Conservation (phyloP, 2,113 vertebrate genomes). For the Colossoma macropomum region DNA sequence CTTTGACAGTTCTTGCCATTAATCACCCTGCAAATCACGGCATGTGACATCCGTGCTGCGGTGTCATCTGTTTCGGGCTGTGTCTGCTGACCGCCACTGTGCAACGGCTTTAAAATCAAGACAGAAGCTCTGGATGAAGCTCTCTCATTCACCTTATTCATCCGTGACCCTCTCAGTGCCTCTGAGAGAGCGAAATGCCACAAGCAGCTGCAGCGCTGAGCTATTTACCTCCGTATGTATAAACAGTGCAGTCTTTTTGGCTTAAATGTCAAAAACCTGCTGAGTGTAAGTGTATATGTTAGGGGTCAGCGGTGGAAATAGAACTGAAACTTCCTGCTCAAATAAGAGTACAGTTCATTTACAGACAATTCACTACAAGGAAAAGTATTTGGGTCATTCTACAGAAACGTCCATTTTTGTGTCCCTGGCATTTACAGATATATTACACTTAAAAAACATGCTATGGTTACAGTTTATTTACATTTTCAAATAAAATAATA, state of each 20-base stretch:
- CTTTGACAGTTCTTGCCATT: neutral
- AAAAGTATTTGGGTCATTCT: too few species aligned
- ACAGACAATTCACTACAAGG: too few species aligned
- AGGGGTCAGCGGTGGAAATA: neutral
- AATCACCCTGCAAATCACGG: constrained; percentile 4
- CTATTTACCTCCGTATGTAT: neutral
- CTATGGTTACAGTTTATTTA: too few species aligned
- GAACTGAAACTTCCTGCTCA: neutral
- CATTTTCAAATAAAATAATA: too few species aligned
- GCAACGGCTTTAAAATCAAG: constrained; percentile 11
- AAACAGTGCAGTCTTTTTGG: neutral
- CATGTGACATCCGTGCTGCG: constrained; percentile 6
- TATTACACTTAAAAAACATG: too few species aligned
- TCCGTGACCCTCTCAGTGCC: neutral
- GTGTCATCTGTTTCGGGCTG: neutral
- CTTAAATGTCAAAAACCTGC: neutral
- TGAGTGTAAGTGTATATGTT: neutral
- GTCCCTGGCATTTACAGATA: too few species aligned
- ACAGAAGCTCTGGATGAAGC: neutral
- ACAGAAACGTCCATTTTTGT: too few species aligned
- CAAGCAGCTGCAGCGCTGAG: neutral
- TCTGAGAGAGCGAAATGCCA: too few species aligned
- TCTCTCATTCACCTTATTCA: constrained; percentile 11
- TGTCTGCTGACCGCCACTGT: neutral
- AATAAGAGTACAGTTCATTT: neutral